phyloP scores from a whole-genome alignment of 1,140 invertebrate genomes.

The Chlorops oryzae region DNA sequence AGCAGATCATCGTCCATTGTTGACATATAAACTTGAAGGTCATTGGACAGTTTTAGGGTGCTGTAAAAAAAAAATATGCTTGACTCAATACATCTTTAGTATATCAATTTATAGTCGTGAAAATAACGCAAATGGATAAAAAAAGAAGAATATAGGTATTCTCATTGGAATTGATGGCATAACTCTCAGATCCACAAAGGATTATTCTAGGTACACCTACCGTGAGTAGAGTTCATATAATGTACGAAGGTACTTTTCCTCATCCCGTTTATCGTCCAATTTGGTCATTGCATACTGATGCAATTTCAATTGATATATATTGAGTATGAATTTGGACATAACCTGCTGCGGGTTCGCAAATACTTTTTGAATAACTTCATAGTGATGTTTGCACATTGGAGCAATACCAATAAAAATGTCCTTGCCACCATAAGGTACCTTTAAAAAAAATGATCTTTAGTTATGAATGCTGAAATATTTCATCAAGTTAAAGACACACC shows the following conservation, averaged over 20 bases:
- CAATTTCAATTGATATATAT: constrained; percentile 90
- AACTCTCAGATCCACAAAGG: no score
- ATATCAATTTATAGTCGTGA: no score
- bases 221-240: constrained; percentile 85
- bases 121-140: no score
- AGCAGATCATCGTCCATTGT: constrained; percentile 76
- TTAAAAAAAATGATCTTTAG: constrained; percentile 11
- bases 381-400: constrained; percentile 83
- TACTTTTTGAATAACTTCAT: constrained; percentile 83
- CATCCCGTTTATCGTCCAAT: constrained; percentile 68
- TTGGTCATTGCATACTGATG: constrained; percentile 78
- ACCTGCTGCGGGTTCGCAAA: constrained; percentile 96
- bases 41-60: constrained; percentile 67
- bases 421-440: constrained; percentile 59
- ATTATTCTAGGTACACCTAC: constrained; percentile 20
- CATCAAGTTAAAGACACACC: constrained; percentile 50
- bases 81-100: no score
- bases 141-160: no score
- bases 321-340: constrained; percentile 95
- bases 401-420: constrained; percentile 90
- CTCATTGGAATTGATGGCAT: no score
- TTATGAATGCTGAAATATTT: constrained; percentile 7
- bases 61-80: constrained; percentile 38
- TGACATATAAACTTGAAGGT: constrained; percentile 68
- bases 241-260: constrained; percentile 81